Conservation (phyloP, 2,888 invertebrate genomes). For the Hirtodrosophila confusa region DNA sequence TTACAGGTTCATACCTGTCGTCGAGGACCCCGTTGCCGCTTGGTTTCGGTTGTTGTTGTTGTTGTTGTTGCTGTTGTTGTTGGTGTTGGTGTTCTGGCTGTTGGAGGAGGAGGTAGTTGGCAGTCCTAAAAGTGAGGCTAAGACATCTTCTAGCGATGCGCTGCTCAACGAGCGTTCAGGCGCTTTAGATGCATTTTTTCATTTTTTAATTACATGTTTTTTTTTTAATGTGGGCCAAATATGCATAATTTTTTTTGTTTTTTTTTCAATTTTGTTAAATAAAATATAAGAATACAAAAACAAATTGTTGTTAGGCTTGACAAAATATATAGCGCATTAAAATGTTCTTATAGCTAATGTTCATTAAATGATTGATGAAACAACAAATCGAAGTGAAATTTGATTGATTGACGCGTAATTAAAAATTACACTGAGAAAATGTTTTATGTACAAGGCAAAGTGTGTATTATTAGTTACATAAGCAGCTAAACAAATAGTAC, state of each 20-base stretch:
- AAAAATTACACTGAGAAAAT: slow-evolving; percentile 73
- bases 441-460: slow-evolving; percentile 40
- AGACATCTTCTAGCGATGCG: slow-evolving; percentile 96
- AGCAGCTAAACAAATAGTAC: slow-evolving; percentile 9
- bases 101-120: slow-evolving; percentile 85
- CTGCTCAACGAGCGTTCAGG: slow-evolving; percentile 90
- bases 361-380: slow-evolving; percentile 8
- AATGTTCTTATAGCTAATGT: slow-evolving; percentile 44
- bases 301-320: slow-evolving; percentile 60
- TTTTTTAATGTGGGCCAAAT: slow-evolving; percentile 33
- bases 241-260: slow-evolving; percentile 11
- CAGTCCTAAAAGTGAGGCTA: slow-evolving; percentile 95
- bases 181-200: slow-evolving; percentile 58
- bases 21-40: slow-evolving; percentile 86
- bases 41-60: slow-evolving; percentile 44
- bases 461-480: slow-evolving; percentile 15
- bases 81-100: slow-evolving; percentile 56
- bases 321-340: slow-evolving; percentile 52
- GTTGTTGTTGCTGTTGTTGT: slow-evolving; percentile 32
- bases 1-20: slow-evolving; percentile 90
- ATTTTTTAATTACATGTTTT: slow-evolving; percentile 11
- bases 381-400: background rate
- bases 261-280: slow-evolving; percentile 13
- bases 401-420: background rate
- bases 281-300: slow-evolving; percentile 63